Evolutionary conservation across 2,888 invertebrate genomes (phyloP).

Genomic region (Drosophila gaucha): DNA sequence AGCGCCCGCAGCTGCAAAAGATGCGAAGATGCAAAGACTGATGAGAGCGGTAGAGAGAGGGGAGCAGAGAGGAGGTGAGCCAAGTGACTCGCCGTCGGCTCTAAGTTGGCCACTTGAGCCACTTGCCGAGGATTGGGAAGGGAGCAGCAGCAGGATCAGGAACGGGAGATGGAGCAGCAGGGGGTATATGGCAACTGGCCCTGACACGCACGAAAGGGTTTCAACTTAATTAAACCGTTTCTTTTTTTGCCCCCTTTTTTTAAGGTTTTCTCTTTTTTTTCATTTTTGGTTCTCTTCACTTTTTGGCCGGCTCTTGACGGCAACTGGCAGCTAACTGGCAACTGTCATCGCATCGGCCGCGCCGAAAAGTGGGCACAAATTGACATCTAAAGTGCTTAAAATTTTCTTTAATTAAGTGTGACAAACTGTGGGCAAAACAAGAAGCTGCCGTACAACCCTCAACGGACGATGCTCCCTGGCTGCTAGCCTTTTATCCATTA

Average conservation of each 20-base stretch:
- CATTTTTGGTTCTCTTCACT: slow-evolving; percentile 33
- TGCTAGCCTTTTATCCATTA: background rate
- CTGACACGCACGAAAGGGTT: slow-evolving; percentile 78
- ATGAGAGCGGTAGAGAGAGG: background rate
- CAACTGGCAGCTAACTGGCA: slow-evolving; percentile 51
- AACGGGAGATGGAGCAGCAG: background rate
- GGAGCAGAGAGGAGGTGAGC: slow-evolving; percentile 4
- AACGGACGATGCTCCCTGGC: background rate
- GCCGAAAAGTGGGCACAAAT: slow-evolving; percentile 74
- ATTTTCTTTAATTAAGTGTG: slow-evolving; percentile 81
- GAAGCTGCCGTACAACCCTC: slow-evolving; percentile 9
- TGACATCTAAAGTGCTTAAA: slow-evolving; percentile 80
- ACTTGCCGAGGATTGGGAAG: slow-evolving; percentile 35
- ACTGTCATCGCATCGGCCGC: slow-evolving; percentile 73
- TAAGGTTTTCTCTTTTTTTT: slow-evolving; percentile 10
- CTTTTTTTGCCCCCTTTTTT: slow-evolving; percentile 38
- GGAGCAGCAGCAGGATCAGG: background rate
- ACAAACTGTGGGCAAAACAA: slow-evolving; percentile 75
- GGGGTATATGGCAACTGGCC: slow-evolving; percentile 32
- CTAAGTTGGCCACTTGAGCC: slow-evolving; percentile 68
- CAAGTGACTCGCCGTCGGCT: slow-evolving; percentile 61
- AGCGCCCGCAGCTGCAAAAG: slow-evolving; percentile 49
- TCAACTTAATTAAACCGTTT: slow-evolving; percentile 80
- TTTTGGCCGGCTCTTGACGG: slow-evolving; percentile 50
- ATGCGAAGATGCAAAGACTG: slow-evolving; percentile 44